A percentile compares a stretch with the other conserved stretches of the same genome.
These are phyloP conservation scores for Chrosomus eos DNA, from an alignment of 2,797 vertebrate genomes.

Conservation along the genomic window DNA sequence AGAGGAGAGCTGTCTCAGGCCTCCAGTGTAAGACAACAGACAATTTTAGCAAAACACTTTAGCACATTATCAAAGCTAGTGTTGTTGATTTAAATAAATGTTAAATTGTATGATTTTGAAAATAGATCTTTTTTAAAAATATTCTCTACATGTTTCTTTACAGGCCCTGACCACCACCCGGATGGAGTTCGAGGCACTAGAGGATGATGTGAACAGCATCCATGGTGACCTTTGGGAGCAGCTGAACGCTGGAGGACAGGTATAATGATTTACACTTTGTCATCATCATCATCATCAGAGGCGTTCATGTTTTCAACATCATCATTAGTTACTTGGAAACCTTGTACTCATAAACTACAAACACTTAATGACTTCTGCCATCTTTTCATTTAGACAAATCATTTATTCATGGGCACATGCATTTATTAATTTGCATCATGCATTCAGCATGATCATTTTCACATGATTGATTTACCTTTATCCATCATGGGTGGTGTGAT, in stretches of 20 bases:
- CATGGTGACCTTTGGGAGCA: conserved; percentile 97
- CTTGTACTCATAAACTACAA: not conserved
- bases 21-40: conserved; percentile 83
- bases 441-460: not conserved
- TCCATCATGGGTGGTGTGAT: not conserved
- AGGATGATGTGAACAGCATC: conserved; percentile 89
- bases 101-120: not conserved
- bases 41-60: not conserved
- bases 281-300: not conserved
- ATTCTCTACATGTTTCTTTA: not conserved
- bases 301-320: not conserved
- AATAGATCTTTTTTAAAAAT: not conserved
- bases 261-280: conserved; percentile 55
- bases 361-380: not conserved
- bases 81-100: not conserved
- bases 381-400: not conserved
- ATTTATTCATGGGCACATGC: conserved; percentile 37
- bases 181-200: conserved; percentile 89
- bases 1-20: conserved; percentile 94
- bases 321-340: not conserved
- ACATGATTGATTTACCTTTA: not conserved
- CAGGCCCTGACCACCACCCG: conserved; percentile 88
- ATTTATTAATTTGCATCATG: not conserved
- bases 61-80: not conserved
- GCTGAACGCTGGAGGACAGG: conserved; percentile 91